Evolutionary conservation across 2,888 invertebrate genomes (phyloP), one percentile per base, ranked within the genome.

Genomic region (Suillia variegata): DNA sequence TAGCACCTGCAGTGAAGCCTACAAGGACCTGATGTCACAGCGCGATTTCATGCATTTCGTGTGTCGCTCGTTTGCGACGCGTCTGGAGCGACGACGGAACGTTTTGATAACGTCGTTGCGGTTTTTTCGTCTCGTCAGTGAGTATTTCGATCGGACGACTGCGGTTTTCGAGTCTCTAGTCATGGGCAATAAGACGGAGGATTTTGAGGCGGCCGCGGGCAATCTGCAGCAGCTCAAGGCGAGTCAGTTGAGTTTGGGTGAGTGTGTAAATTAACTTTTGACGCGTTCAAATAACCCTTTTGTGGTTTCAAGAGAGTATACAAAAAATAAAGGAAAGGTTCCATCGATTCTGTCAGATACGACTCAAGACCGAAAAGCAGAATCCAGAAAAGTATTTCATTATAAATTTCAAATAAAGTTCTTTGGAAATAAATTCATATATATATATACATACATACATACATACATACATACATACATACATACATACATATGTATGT

Each of bases 21-120:
- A 85, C 47, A 85, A 85, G 71, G 90, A 91, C 78, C 81, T 93
- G 51, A 82, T 87, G 62, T 88, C 90, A 1, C 90, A 91, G 71
- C 85, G 88, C 63, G 91, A 92, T 74, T 92, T 92, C 76, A 92
- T 93, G 90, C 90, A 92, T 80, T 91, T 90, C 62, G 89, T 92
- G 0, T 91, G 90, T 70, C 86, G 90, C 59, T 90, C 89, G 71
- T 92, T 92, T 75, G 91, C 91, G 0, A 86, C 87, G 26, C 84
- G 92, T 13, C 82, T 92, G 57, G 91, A 92, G 74, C 84, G 89
- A 42, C 82, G 93, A 42, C 84, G 91, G 60, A 91, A 90, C 74
- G 85, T 92, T 48, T 82, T 92, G 34, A 89, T 90, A 63, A 90
- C 89, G 13, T 91, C 92, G 12, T 84, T 89, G 68, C 82, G 90